phyloP scores from a whole-genome alignment of 2,888 invertebrate genomes.

The Ctenicera cuprea region DNA sequence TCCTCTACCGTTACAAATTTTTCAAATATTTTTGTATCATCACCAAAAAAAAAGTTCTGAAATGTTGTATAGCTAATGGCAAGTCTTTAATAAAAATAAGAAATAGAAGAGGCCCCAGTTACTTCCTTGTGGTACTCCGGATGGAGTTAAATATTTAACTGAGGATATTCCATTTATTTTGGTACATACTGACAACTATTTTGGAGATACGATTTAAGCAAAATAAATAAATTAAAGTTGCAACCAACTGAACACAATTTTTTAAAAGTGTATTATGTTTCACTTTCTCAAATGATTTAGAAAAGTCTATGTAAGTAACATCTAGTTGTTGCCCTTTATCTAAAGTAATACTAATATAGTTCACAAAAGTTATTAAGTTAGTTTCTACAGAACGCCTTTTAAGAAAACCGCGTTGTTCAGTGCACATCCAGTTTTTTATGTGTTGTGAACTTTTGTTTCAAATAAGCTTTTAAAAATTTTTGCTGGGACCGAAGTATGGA shows the following conservation, averaged over 20 bases:
- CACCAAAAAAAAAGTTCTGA: neutral
- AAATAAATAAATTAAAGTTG: neutral
- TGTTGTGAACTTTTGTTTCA: neutral
- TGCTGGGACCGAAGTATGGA: neutral
- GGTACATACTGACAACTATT: neutral
- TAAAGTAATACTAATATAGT: neutral
- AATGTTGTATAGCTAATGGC: neutral
- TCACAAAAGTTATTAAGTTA: neutral
- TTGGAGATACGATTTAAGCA: neutral
- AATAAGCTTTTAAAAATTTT: neutral
- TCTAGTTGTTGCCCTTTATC: neutral
- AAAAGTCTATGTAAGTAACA: neutral
- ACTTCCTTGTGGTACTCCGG: conserved; percentile 18
- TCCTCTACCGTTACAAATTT: no score
- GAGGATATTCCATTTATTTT: neutral
- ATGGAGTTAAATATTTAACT: neutral
- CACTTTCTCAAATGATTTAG: conserved; percentile 4
- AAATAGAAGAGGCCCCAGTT: neutral
- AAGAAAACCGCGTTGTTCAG: neutral
- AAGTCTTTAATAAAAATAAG: conserved; percentile 12
- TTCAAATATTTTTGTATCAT: no score
- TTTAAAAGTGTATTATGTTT: neutral
- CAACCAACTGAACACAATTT: neutral
- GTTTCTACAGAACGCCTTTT: neutral
- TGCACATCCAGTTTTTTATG: neutral